phyloP scores from a whole-genome alignment of 2,888 invertebrate genomes.

The Entomobrya proxima region DNA sequence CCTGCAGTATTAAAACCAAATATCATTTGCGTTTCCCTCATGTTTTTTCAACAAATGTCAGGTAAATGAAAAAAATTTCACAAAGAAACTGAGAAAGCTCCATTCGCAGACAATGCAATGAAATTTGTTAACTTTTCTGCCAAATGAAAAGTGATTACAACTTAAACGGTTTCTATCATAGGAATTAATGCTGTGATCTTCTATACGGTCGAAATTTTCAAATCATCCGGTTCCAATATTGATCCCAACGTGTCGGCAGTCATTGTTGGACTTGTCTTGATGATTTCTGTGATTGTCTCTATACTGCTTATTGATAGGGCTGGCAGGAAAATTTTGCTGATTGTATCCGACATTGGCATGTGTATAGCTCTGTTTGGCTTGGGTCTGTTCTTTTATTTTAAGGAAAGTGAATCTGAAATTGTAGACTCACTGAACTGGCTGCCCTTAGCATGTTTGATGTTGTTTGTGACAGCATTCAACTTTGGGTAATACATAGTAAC shows the following conservation, averaged over 20 bases:
- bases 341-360: constrained; percentile 87
- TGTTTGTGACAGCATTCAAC: constrained; percentile 89
- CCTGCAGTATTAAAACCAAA: constrained; percentile 62
- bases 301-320: constrained; percentile 86
- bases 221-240: constrained; percentile 60
- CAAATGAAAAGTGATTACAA: background rate
- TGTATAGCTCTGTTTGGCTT: constrained; percentile 83
- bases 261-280: constrained; percentile 65
- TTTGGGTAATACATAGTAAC: too few relatives aligned
- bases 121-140: too few relatives aligned
- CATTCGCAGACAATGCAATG: background rate
- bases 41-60: constrained; percentile 69
- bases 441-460: constrained; percentile 82
- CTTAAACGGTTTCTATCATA: constrained; percentile 1
- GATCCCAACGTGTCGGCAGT: constrained; percentile 63
- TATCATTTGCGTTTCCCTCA: constrained; percentile 48
- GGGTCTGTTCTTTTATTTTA: constrained; percentile 85
- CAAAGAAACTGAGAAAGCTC: background rate
- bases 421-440: constrained; percentile 65
- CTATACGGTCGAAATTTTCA: constrained; percentile 65
- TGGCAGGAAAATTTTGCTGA: constrained; percentile 86
- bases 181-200: constrained; percentile 70
- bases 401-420: constrained; percentile 39
- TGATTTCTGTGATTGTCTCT: constrained; percentile 76
- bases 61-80: too few relatives aligned